Base-by-base conservation (phyloP, 2,888 invertebrate genomes). In the Brassicogethes aeneus region DNA sequence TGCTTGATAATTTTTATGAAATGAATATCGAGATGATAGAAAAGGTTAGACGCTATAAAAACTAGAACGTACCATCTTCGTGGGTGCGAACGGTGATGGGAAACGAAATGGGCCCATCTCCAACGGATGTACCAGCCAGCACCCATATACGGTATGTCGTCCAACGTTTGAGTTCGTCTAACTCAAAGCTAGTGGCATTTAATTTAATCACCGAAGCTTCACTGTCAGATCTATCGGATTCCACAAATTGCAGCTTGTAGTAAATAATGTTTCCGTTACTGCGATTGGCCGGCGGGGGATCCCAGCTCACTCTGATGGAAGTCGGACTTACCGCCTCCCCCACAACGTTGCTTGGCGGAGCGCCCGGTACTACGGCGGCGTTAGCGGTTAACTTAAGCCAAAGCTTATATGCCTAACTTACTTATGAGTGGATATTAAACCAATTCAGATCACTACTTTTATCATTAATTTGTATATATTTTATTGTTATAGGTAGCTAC, bases 131-230 rank as follows among this genome's bases (percentile, higher is more conserved):
- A 63, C 93, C 93, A 51, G 96, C 96, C 57, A 92, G 76, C 62
- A 96, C 89, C 92, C 93, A 93, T 62, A 97, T 85, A 69, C 91
- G 84, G 77, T 97, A 97, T 70, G 90, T 85, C 45, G 94, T 94
- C 92, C 92, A 96, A 49, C 88, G 85, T 67, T 86, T 85, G 62
- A 96, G 80, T 70, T 91, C 90, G 66, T 90, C 88, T 71, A 95
- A 76, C 50, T 84, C 73, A 71, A 88, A 84, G 62, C 77, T 75
- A 46, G 88, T 87, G 64, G 77, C 77, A 71, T 86, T 88, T 64
- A 86, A 78, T 65, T 77, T 86, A 69, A 83, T 80, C 62, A 84
- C 79, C 44, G 80, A 79, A 39, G 90, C 89, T 66, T 91, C 89
- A 51, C 85, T 84, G 70, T 90, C 89, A 48, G 85, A 84, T 60